These are phyloP conservation scores for Anthoscopus minutus DNA, from an alignment of 2,113 vertebrate genomes.

Conservation along the genomic window DNA sequence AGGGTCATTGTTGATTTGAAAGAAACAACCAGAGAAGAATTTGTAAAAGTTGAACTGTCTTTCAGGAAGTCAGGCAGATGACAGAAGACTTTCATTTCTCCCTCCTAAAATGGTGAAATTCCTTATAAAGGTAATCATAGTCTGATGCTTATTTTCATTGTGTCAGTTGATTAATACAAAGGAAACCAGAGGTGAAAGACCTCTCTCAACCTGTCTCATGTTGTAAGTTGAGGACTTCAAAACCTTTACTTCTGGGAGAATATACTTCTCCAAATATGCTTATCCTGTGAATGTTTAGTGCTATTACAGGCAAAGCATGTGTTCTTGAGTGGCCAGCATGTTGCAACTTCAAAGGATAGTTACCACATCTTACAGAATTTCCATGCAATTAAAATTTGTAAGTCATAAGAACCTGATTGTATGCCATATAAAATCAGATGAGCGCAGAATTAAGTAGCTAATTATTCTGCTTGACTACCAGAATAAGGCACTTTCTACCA, in stretches of 20 bases:
- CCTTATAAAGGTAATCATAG: neutral
- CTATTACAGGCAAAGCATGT: neutral
- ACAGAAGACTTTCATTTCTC: neutral
- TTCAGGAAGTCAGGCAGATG: neutral
- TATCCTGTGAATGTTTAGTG: neutral
- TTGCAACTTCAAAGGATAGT: neutral
- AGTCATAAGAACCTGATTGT: neutral
- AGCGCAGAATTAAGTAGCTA: neutral
- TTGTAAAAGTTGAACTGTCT: neutral
- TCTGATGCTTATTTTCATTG: neutral
- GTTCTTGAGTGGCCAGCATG: neutral
- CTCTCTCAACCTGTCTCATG: neutral
- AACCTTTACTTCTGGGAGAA: neutral
- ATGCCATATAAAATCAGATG: neutral
- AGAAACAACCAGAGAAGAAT: neutral
- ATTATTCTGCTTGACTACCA: neutral
- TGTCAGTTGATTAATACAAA: neutral
- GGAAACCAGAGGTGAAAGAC: neutral
- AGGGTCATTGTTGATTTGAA: neutral
- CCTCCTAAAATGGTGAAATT: neutral
- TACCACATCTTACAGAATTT: neutral
- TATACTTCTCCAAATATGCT: neutral
- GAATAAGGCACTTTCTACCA: neutral
- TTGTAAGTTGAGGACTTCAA: neutral
- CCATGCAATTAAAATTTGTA: neutral